Percentiles rank a stretch among this genome's conserved stretches.
These are phyloP conservation scores for Protophormia terraenovae DNA, from an alignment of 2,888 invertebrate genomes.

Conservation along the genomic window DNA sequence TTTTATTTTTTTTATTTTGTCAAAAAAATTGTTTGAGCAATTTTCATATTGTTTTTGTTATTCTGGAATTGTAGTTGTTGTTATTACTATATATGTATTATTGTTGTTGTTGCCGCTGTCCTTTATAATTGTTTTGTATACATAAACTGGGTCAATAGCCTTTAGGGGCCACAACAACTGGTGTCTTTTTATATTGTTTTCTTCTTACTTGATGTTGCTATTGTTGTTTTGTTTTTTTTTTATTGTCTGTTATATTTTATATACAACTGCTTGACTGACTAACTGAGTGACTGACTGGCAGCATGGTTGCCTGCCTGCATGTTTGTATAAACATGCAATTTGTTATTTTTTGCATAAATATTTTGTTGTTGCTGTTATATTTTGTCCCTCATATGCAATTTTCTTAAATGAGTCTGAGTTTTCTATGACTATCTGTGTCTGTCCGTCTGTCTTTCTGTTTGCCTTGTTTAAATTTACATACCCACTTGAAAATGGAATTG, in stretches of 20 bases:
- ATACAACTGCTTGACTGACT: conserved; percentile 1
- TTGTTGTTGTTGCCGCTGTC: conserved; percentile 37
- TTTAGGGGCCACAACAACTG: conserved; percentile 56
- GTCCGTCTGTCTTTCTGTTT: background rate
- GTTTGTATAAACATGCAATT: conserved; percentile 51
- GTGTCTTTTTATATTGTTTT: conserved; percentile 47
- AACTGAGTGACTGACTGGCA: background rate
- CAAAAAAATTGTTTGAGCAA: background rate
- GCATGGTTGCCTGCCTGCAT: conserved; percentile 33
- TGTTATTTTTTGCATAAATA: conserved; percentile 1
- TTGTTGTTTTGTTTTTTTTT: background rate
- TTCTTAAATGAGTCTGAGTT: conserved; percentile 31
- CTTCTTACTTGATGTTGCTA: background rate
- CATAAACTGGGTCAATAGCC: conserved; percentile 65
- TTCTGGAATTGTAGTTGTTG: no score
- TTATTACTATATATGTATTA: background rate
- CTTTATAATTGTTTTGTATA: conserved; percentile 63
- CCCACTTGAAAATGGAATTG: conserved; percentile 2
- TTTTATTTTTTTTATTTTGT: conserved; percentile 21
- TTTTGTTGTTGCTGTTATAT: background rate
- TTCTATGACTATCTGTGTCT: background rate
- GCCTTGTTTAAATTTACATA: conserved; percentile 4
- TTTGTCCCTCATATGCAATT: background rate
- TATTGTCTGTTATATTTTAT: conserved; percentile 20
- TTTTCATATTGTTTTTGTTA: conserved; percentile 3